Conservation (phyloP, 2,113 vertebrate genomes). For the Chrysochloris asiatica region DNA sequence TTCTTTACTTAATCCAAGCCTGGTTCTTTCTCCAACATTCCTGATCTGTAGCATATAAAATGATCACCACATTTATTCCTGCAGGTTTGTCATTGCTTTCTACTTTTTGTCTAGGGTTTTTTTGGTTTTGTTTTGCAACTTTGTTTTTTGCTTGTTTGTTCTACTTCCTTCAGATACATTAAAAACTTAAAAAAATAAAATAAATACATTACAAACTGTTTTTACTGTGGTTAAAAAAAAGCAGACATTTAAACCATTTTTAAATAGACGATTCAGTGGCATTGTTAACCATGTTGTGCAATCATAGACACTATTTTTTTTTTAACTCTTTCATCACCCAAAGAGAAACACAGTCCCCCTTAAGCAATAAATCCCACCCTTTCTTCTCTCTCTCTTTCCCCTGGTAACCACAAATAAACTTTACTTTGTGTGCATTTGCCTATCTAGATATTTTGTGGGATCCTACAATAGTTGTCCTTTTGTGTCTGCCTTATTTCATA, state of each 20-base stretch:
- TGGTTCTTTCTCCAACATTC: slow-evolving; percentile 58
- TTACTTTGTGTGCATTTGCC: not conserved
- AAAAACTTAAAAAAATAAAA: no score
- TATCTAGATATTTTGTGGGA: not conserved
- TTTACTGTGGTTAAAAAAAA: not conserved
- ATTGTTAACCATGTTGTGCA: not conserved
- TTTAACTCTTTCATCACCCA: not conserved
- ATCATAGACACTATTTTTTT: not conserved
- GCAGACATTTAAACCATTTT: not conserved
- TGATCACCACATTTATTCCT: slow-evolving; percentile 69
- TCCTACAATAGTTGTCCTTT: not conserved
- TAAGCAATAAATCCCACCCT: not conserved
- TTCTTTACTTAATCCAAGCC: slow-evolving; percentile 76
- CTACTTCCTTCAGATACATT: not conserved
- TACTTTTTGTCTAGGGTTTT: slow-evolving; percentile 55
- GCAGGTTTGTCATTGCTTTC: slow-evolving; percentile 58
- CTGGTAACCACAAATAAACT: not conserved
- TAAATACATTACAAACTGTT: not conserved
- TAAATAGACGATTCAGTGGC: not conserved
- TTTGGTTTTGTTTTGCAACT: slow-evolving; percentile 42
- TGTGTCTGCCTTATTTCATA: not conserved
- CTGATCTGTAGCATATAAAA: slow-evolving; percentile 39
- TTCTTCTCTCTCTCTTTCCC: not conserved
- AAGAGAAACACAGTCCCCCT: not conserved
- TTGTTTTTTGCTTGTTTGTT: not conserved